Evolutionary conservation across 2,888 invertebrate genomes (phyloP).

Genomic region (Macropis europaea): DNA sequence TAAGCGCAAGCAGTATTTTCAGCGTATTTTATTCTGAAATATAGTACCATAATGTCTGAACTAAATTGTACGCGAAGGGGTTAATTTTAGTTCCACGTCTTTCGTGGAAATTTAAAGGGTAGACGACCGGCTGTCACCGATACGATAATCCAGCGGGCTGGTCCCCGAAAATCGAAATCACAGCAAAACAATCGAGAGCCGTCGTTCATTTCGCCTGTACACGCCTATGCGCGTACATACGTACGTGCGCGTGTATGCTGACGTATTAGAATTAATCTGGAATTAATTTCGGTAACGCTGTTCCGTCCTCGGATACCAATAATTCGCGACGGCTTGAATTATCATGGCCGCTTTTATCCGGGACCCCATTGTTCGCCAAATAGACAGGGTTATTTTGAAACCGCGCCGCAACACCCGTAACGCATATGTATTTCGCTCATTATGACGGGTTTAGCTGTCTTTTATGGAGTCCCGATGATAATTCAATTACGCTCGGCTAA

Average conservation of each 20-base stretch:
- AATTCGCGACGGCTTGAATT: conserved; percentile 3
- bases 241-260: neutral
- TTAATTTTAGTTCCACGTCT: too few species aligned
- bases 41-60: too few species aligned
- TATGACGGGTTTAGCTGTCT: conserved; percentile 49
- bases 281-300: conserved; percentile 30
- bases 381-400: conserved; percentile 28
- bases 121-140: too few species aligned
- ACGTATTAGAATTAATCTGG: conserved; percentile 34
- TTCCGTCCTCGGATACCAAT: conserved; percentile 8
- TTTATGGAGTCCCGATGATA: conserved; percentile 60
- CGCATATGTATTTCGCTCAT: conserved; percentile 43
- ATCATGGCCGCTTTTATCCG: conserved; percentile 28
- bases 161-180: too few species aligned
- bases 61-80: too few species aligned
- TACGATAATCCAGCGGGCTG: too few species aligned
- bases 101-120: too few species aligned
- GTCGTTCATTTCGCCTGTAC: neutral
- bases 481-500: conserved; percentile 64
- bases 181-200: neutral
- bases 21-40: too few species aligned
- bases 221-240: too few species aligned
- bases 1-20: too few species aligned
- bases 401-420: conserved; percentile 12
- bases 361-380: conserved; percentile 25